Base-by-base conservation (phyloP, 2,888 invertebrate species). In the Idaea aversata region DNA sequence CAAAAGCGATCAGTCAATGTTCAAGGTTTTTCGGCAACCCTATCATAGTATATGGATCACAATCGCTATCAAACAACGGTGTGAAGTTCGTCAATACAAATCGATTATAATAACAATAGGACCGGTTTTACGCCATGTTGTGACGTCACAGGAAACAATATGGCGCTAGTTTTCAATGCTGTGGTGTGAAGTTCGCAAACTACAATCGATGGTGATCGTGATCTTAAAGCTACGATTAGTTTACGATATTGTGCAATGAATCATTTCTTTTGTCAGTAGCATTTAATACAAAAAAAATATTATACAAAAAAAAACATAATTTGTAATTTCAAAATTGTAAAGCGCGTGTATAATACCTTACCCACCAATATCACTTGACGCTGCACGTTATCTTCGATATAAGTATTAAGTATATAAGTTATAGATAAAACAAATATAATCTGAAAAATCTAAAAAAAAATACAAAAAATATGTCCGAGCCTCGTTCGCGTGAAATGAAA, bases 381-480 rank as follows among this genome's bases (percentile, higher is more conserved):
- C 88, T 90, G 91, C 91, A 88, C 90, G 91, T 90, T 88, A 85
- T 82, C 89, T 84, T 86, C 86, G 87, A 59, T 59, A 59, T 92
- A 91, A 91, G 92, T 91, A 91, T 92, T 92, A 91, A 88, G 82
- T 88, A 88, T 85, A 85, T 91, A 91, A 92, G 91, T 88, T 89
- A 82, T 88, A 91, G 88, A 84, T 88, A 89, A 91, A 85, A 79
- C 76, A 84, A 82, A 82, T 82, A 86, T 86, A 86, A 85, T 85
- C 77, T 73, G 77, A 77, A 83, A 86, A 87, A 84, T 82, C 79
- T 80, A 78, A 81, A 78, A 80, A 82, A 82, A 87, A 84, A 82
- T 81, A 78, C 81, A 79, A 75, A 72, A 75, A 77, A 76, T 80
- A 79, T 80, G 78, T 73, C 69, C 77, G 90, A 89, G 90, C 86